These are phyloP conservation scores for Eclectus roratus DNA, from an alignment of 2,113 vertebrate species.

Conservation along the genomic window DNA sequence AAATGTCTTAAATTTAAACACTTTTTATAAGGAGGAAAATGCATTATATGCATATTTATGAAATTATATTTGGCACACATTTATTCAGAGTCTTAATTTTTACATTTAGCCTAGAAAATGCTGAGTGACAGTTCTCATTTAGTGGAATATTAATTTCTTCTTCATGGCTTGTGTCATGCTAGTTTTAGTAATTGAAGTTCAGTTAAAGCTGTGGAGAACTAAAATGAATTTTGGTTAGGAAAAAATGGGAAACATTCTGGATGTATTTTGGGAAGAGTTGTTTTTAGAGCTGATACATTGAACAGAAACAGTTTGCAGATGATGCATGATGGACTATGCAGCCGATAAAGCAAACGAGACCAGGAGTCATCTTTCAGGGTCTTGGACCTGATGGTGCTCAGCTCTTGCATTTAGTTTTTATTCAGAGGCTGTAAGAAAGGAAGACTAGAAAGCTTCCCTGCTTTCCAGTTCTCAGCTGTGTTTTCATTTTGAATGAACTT, in stretches of 20 bases:
- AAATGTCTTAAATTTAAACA: slow-evolving; percentile 9
- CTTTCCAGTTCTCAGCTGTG: background rate
- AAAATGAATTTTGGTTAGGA: slow-evolving; percentile 30
- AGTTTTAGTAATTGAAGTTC: slow-evolving; percentile 61
- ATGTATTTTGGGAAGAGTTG: background rate
- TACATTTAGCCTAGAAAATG: slow-evolving; percentile 56
- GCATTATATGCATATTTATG: slow-evolving; percentile 64
- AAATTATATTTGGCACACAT: slow-evolving; percentile 50
- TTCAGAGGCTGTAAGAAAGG: background rate
- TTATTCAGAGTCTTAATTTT: slow-evolving; percentile 67
- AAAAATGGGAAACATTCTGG: background rate
- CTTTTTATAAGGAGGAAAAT: background rate
- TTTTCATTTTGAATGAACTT: background rate
- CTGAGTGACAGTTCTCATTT: slow-evolving; percentile 63
- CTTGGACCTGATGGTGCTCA: background rate
- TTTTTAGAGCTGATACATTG: background rate
- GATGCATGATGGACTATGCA: background rate
- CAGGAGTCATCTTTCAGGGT: background rate
- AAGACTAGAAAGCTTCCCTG: background rate
- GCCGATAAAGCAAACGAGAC: background rate
- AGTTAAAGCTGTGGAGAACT: slow-evolving; percentile 30
- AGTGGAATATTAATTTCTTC: slow-evolving; percentile 57
- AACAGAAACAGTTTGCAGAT: background rate
- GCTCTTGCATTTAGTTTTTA: background rate
- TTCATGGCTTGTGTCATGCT: slow-evolving; percentile 48